Percentiles rank a stretch among this genome's conserved stretches.
Evolutionary conservation across 2,888 invertebrate genomes (phyloP).

Genomic region (Eristalis pertinax): DNA sequence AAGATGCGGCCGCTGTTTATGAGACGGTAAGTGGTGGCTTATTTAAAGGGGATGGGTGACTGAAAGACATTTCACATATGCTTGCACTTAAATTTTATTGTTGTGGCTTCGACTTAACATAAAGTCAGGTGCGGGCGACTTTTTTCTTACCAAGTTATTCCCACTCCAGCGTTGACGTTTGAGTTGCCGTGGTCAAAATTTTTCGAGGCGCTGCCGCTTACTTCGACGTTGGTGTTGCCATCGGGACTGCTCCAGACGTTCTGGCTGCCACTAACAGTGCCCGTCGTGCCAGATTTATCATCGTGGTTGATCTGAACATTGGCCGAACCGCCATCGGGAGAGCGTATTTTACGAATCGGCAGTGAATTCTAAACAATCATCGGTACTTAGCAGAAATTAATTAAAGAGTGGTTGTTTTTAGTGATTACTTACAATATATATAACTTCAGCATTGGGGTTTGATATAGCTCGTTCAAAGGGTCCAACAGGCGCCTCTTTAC

Average conservation of each 20-base stretch:
- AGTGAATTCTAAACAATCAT: not conserved
- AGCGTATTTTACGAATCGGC: not conserved
- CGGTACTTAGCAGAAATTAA: not conserved
- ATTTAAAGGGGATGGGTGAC: not conserved
- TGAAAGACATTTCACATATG: not conserved
- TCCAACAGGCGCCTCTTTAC: no score
- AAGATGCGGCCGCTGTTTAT: slow-evolving; percentile 83
- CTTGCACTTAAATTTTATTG: not conserved
- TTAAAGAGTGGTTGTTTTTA: not conserved
- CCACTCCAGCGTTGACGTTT: slow-evolving; percentile 2
- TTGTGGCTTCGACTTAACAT: not conserved
- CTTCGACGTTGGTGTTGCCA: slow-evolving; percentile 1
- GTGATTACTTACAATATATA: slow-evolving; percentile 10
- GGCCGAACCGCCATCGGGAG: slow-evolving; percentile 14
- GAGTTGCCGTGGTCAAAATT: slow-evolving; percentile 28
- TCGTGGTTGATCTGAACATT: slow-evolving; percentile 5
- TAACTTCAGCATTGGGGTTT: not conserved
- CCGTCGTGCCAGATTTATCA: slow-evolving; percentile 21
- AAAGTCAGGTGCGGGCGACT: no score
- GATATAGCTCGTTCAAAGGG: not conserved
- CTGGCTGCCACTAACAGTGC: not conserved
- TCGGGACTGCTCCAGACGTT: slow-evolving; percentile 19
- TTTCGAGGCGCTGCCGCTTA: not conserved
- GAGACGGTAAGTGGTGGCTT: slow-evolving; percentile 84
- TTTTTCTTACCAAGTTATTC: not conserved